Percentiles rank a stretch among this genome's conserved stretches.
phyloP scores from a whole-genome alignment of 2,113 vertebrate genomes.

The Hydropotes inermis region DNA sequence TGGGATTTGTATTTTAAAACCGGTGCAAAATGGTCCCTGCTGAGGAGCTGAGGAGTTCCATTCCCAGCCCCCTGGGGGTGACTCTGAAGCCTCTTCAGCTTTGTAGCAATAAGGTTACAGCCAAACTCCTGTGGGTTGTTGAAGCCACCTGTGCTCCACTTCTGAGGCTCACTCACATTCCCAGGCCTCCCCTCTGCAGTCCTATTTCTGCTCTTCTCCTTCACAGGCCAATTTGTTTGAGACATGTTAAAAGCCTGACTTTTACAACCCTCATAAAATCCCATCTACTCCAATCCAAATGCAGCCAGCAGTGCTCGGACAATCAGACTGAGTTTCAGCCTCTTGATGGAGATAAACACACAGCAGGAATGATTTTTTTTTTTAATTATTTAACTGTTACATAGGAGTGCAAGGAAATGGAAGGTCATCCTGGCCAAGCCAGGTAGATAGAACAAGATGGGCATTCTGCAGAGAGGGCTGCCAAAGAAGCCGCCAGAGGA shows the following conservation, averaged over 20 bases:
- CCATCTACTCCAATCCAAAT: conserved; percentile 27
- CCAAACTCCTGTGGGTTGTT: conserved; percentile 26
- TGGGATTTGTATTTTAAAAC: conserved; percentile 13
- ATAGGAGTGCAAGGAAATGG: neutral
- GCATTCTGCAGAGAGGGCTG: neutral
- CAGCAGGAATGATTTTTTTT: neutral
- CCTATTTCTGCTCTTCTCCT: conserved; percentile 9
- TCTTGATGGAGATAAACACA: neutral
- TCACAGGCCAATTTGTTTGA: conserved; percentile 52
- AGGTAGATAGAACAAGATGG: neutral
- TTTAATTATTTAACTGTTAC: neutral
- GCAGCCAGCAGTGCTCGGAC: neutral
- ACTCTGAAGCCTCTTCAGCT: neutral
- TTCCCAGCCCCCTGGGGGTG: neutral
- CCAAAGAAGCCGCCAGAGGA: neutral
- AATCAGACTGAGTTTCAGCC: conserved; percentile 5
- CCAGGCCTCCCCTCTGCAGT: neutral
- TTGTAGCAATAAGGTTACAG: neutral
- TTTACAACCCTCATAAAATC: conserved; percentile 56
- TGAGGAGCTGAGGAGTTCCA: neutral
- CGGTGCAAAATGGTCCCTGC: neutral
- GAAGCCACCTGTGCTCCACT: conserved; percentile 44
- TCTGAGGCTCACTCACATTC: accelerated
- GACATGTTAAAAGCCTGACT: conserved; percentile 58
- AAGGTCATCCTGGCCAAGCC: neutral